These are phyloP conservation scores for Tinea semifulvella DNA, from an alignment of 2,888 invertebrate species.

Conservation along the genomic window DNA sequence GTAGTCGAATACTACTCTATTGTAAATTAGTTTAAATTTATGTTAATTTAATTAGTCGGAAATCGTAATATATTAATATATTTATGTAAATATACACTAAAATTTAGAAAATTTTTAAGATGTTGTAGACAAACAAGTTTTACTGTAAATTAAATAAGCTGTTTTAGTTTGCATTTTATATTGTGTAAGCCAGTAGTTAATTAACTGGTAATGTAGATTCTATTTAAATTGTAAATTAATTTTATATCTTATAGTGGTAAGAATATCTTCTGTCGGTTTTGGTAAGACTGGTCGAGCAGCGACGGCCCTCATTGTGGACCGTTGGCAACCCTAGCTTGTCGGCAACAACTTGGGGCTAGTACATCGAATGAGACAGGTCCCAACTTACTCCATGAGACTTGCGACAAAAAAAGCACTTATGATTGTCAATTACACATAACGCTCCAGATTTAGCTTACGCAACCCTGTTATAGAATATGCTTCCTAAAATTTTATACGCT, in stretches of 20 bases:
- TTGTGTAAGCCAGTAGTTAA: constrained; percentile 42
- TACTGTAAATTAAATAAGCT: constrained; percentile 57
- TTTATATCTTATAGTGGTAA: constrained; percentile 62
- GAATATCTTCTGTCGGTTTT: constrained; percentile 59
- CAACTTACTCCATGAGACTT: too few species aligned
- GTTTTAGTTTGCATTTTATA: constrained; percentile 66
- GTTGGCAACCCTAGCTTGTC: too few species aligned
- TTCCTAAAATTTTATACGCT: too few species aligned
- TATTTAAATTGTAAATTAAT: constrained; percentile 36
- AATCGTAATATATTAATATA: constrained; percentile 54
- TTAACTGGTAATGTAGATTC: constrained; percentile 47
- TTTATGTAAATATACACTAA: constrained; percentile 60
- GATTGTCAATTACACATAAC: too few species aligned
- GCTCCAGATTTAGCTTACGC: too few species aligned
- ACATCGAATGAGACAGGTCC: too few species aligned
- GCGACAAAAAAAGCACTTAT: too few species aligned
- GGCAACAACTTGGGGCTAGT: too few species aligned
- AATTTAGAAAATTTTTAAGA: constrained; percentile 40
- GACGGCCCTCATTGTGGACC: too few species aligned
- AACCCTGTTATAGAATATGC: too few species aligned
- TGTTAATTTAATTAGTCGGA: constrained; percentile 54
- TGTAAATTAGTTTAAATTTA: constrained; percentile 49
- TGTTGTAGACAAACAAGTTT: constrained; percentile 59
- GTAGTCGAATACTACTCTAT: constrained; percentile 59
- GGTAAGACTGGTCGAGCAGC: constrained; percentile 66